These are phyloP conservation scores for Hyposoter dolosus DNA, from an alignment of 2,888 invertebrate species.

Conservation along the genomic window DNA sequence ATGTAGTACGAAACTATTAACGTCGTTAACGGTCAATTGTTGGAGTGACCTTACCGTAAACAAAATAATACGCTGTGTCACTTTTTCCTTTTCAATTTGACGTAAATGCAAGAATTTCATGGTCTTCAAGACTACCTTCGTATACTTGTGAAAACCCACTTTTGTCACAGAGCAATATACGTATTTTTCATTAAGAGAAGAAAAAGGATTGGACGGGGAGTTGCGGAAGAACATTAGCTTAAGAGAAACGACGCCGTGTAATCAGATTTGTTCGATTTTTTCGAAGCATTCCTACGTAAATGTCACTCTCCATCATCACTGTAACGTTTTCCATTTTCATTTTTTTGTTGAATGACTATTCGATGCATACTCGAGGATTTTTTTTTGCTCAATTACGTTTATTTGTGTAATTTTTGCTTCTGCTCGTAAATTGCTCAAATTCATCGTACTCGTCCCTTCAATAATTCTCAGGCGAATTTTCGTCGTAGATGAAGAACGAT, in stretches of 20 bases:
- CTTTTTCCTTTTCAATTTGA: background rate
- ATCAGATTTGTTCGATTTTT: background rate
- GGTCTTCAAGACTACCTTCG: slow-evolving; percentile 7
- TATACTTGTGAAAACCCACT: slow-evolving; percentile 34
- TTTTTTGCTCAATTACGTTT: slow-evolving; percentile 60
- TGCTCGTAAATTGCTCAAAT: slow-evolving; percentile 61
- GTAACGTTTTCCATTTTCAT: slow-evolving; percentile 6
- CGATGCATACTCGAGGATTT: background rate
- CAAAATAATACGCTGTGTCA: background rate
- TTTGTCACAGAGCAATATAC: slow-evolving; percentile 61
- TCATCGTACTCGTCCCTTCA: slow-evolving; percentile 32
- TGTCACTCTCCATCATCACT: slow-evolving; percentile 35
- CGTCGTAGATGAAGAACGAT: slow-evolving; percentile 1
- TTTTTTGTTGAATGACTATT: background rate
- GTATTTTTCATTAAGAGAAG: slow-evolving; percentile 58
- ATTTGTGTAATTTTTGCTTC: slow-evolving; percentile 21
- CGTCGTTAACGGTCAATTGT: slow-evolving; percentile 34
- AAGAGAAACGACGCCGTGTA: background rate
- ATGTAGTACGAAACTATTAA: slow-evolving; percentile 35
- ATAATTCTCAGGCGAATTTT: slow-evolving; percentile 13
- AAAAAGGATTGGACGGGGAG: background rate
- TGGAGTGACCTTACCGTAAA: slow-evolving; percentile 21
- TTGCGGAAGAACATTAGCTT: background rate
- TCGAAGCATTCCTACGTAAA: slow-evolving; percentile 25
- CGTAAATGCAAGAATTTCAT: slow-evolving; percentile 17